A percentile compares a stretch with the other conserved stretches of the same genome.
phyloP scores from a whole-genome alignment of 37 sponge, comb jelly and placozoan genomes.

The Tethya wilhelma region DNA sequence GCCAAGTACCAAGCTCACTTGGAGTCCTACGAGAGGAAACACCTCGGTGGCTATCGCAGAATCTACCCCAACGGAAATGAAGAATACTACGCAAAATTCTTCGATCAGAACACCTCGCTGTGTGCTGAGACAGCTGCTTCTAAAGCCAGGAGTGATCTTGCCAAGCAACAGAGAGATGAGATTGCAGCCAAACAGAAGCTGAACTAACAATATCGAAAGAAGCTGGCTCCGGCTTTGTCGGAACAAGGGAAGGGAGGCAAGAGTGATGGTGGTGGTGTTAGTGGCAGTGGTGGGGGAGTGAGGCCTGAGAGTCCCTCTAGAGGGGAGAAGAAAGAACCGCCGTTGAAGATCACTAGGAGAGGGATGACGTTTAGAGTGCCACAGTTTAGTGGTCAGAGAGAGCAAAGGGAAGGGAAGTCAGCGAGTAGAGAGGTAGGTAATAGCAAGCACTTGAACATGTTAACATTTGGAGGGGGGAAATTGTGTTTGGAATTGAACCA shows the following conservation, averaged over 20 bases:
- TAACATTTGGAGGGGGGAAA: neutral
- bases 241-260: neutral
- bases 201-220: conserved; percentile 5
- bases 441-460: neutral
- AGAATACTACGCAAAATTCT: conserved; percentile 83
- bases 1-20: conserved; percentile 48
- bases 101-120: conserved; percentile 89
- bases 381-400: neutral
- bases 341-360: conserved; percentile 15
- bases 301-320: conserved; percentile 49
- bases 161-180: conserved; percentile 68
- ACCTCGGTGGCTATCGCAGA: conserved; percentile 76
- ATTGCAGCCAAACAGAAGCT: conserved; percentile 69
- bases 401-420: neutral
- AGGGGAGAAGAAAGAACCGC: neutral
- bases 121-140: conserved; percentile 96
- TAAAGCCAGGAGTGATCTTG: conserved; percentile 76
- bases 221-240: neutral
- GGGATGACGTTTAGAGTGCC: conserved; percentile 31
- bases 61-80: conserved; percentile 81
- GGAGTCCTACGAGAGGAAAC: conserved; percentile 60
- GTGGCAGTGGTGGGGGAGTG: conserved; percentile 4
- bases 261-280: neutral
- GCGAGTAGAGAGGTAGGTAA: neutral
- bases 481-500: no score